Evolutionary conservation across 2,888 invertebrate genomes (phyloP).

Genomic region (Toxonevra muliebris): DNA sequence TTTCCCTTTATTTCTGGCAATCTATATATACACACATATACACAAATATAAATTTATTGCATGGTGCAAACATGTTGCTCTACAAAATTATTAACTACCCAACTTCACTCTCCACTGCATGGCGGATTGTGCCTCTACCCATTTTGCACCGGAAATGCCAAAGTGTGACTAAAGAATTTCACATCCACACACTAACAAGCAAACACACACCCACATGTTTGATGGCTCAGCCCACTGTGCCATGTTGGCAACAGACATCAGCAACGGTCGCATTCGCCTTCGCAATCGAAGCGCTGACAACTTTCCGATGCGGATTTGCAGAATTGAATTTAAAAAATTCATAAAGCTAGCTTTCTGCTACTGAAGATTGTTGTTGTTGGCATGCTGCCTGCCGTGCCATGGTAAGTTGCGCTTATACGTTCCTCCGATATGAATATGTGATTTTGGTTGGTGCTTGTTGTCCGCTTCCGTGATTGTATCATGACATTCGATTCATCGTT

Average conservation of each 20-base stretch:
- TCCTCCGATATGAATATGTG: too few species aligned
- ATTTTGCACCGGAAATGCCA: constrained; percentile 37
- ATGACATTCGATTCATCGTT: too few species aligned
- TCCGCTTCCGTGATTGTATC: too few species aligned
- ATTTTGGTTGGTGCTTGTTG: too few species aligned
- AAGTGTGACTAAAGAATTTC: constrained; percentile 45
- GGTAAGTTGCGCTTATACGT: too few species aligned
- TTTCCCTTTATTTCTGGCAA: constrained; percentile 47
- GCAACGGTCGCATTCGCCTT: neutral
- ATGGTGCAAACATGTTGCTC: constrained; percentile 6
- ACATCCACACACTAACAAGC: constrained; percentile 22
- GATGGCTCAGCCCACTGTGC: neutral
- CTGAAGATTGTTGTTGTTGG: neutral
- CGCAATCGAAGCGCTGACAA: constrained; percentile 7
- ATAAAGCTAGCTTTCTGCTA: constrained; percentile 28
- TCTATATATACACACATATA: constrained; percentile 20
- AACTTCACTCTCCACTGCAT: too few species aligned
- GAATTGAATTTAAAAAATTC: constrained; percentile 41
- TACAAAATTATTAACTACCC: neutral
- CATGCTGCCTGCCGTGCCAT: too few species aligned
- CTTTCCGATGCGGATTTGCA: constrained; percentile 9
- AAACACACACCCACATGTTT: neutral
- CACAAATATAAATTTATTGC: constrained; percentile 25
- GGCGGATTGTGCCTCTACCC: constrained; percentile 7
- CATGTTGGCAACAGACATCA: neutral